Conservation (phyloP, 2,888 invertebrate species). For the Drosophila demipolita region DNA sequence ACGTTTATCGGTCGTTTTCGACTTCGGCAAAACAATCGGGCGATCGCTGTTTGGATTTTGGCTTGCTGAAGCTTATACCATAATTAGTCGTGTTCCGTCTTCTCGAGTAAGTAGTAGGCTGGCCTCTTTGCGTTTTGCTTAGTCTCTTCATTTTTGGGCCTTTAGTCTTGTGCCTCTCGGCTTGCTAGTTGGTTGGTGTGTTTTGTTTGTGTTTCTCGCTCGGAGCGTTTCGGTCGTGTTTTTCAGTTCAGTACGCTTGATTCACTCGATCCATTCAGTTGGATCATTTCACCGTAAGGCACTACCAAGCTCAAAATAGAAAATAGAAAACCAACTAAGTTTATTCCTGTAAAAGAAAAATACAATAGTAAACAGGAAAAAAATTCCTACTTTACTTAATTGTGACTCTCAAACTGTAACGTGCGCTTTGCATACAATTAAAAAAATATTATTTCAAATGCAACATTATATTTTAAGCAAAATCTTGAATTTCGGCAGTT, state of each 20-base stretch:
- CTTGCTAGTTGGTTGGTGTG: constrained; percentile 33
- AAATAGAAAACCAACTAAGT: background rate
- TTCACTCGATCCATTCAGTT: constrained; percentile 84
- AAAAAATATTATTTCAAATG: background rate
- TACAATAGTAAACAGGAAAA: constrained; percentile 3
- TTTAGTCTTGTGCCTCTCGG: constrained; percentile 50
- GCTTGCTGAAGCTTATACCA: constrained; percentile 82
- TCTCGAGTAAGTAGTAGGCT: constrained; percentile 85
- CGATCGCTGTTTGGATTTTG: constrained; percentile 62
- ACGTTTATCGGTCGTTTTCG: constrained; percentile 23
- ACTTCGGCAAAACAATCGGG: constrained; percentile 31
- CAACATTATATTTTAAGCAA: background rate
- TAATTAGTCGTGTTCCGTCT: constrained; percentile 85
- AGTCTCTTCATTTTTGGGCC: constrained; percentile 18
- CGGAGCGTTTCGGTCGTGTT: constrained; percentile 74
- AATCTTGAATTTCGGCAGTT: background rate
- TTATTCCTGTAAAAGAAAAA: constrained; percentile 4
- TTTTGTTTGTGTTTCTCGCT: constrained; percentile 43
- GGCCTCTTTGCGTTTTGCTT: constrained; percentile 51
- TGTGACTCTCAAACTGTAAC: constrained; percentile 49
- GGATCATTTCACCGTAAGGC: constrained; percentile 79
- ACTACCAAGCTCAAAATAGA: constrained; percentile 12
- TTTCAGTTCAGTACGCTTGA: constrained; percentile 81
- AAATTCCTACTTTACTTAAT: background rate
- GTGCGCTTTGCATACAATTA: constrained; percentile 2